phyloP scores from a whole-genome alignment of 2,797 vertebrate species.

The Gadopsis bispinosus region DNA sequence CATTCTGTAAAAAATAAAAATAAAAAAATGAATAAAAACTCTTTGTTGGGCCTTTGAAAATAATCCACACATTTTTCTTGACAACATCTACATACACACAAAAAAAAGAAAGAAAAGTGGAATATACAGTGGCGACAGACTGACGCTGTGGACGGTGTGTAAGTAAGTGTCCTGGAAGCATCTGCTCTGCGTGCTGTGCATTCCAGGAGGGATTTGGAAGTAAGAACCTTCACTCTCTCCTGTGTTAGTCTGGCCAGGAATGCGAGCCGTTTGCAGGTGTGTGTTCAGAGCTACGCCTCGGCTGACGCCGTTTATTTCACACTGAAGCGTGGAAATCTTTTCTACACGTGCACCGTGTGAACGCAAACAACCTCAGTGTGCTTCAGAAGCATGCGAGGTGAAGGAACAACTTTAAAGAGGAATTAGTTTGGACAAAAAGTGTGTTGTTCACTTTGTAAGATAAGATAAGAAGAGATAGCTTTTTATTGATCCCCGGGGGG shows the following conservation, averaged over 20 bases:
- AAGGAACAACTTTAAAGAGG: not conserved
- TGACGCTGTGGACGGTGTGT: not conserved
- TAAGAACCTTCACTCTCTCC: constrained; percentile 56
- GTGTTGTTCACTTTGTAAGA: no score
- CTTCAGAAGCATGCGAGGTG: not conserved
- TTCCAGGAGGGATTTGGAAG: constrained; percentile 68
- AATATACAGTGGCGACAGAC: not conserved
- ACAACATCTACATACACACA: not conserved
- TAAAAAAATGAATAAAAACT: not conserved
- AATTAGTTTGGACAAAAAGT: not conserved
- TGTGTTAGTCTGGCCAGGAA: constrained; percentile 69
- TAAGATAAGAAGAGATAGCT: no score
- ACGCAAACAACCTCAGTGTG: constrained; percentile 6
- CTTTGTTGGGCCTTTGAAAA: not conserved
- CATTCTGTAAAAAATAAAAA: constrained; percentile 7
- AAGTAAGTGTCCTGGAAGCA: constrained; percentile 30
- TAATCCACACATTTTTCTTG: not conserved
- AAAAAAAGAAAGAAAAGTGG: not conserved
- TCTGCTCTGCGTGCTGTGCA: constrained; percentile 57
- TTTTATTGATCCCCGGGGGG: no score
- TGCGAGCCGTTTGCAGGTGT: constrained; percentile 68
- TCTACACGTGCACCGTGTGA: not conserved
- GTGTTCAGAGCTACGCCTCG: constrained; percentile 40
- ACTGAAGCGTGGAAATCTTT: constrained; percentile 53
- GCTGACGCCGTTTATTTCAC: constrained; percentile 71